phyloP scores from a whole-genome alignment of 2,113 vertebrate species.

The Dendropsophus ebraccatus region DNA sequence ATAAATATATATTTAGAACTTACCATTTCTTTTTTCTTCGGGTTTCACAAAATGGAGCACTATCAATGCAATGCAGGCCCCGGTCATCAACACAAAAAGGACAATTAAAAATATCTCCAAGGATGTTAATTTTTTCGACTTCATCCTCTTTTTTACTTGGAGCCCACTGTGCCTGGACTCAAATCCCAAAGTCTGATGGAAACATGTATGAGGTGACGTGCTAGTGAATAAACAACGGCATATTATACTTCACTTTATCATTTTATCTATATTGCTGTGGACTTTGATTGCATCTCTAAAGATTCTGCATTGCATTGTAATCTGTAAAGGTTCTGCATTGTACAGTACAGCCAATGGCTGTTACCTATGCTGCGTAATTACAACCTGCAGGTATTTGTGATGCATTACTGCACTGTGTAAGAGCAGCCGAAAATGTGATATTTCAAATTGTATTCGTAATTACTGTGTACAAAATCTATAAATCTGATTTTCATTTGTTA shows the following conservation, averaged over 20 bases:
- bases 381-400: too few species aligned
- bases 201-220: not conserved
- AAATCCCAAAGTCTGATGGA: not conserved
- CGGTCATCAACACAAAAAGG: constrained; percentile 71
- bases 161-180: constrained; percentile 1
- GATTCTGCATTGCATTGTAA: not conserved
- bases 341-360: too few species aligned
- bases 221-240: not conserved
- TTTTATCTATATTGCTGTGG: constrained; percentile 57
- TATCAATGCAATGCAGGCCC: constrained; percentile 67
- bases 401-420: too few species aligned
- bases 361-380: too few species aligned
- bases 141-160: not conserved
- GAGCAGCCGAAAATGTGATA: too few species aligned
- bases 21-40: not conserved
- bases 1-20: not conserved
- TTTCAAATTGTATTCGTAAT: too few species aligned
- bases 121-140: constrained; percentile 61
- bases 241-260: constrained; percentile 38
- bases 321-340: too few species aligned
- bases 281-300: constrained; percentile 29
- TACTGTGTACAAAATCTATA: too few species aligned
- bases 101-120: constrained; percentile 72
- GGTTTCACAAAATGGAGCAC: constrained; percentile 64
- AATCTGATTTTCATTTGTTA: too few species aligned